Base-by-base conservation (phyloP, 2,797 vertebrate species). In the Chaenodraco wilsoni region DNA sequence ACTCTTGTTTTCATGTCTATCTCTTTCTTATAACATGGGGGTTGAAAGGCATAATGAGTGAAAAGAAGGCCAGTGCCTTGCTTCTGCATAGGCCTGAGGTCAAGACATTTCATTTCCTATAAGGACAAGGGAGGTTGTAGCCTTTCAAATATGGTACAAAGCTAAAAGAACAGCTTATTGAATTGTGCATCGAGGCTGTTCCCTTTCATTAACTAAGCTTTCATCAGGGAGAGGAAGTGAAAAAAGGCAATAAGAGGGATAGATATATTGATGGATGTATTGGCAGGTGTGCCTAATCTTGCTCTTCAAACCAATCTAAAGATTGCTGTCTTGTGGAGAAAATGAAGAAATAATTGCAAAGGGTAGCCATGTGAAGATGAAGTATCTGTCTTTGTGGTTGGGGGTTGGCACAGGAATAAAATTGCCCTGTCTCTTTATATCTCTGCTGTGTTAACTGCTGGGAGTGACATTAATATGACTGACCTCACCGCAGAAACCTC, bases 381-480 rank as follows among this genome's bases (percentile, higher is more conserved):
- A 78, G 64, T 67, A 77, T 90, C 79, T 82, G 69, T 81, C 50
- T 88, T 82, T 77, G 76, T 11, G 40, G 57, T 66, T 77, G 77
- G 83, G 85, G 82, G 83, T 48, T 75, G 79, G 70, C 64, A 62
- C 78, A 61, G 51, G 52, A 86, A 76, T 78, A 54, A 62, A 84
- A 87, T 83, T 83, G 77, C 86, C 84, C 84, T 77, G 82, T 88
- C 84, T 87, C 79, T 78, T 88, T 85, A 69, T 78, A 86, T 88
- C 70, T 77, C 60, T 51, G 52, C 57, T 37, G 65, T 8, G 31
- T 64, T 66, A 81, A 79, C 81, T 79, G 75, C 84, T 79, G 77
- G 50, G 84, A 89, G 77, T 92, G 89, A 89, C 90, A 87, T 85
- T 90, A 91, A 92, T 90, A 89, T 90, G 82, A 78, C 79, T 83